Conservation (phyloP, 2,797 vertebrate genomes). For the Channallabes apus region DNA sequence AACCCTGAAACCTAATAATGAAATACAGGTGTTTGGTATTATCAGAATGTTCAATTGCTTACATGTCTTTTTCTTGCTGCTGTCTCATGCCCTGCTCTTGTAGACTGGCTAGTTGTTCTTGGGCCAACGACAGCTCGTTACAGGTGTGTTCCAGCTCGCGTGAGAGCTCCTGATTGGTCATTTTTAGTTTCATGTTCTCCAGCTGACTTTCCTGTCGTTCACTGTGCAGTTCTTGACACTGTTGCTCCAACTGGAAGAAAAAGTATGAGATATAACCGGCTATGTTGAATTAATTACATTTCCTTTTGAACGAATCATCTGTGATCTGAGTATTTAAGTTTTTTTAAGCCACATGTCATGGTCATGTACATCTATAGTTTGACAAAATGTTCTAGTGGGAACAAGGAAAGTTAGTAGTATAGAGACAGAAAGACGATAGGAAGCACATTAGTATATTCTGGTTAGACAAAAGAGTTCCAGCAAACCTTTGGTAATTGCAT, state of each 20-base stretch:
- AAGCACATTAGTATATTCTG: too few species aligned
- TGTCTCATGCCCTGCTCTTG: conserved; percentile 81
- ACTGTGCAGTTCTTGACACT: conserved; percentile 80
- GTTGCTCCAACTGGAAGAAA: conserved; percentile 78
- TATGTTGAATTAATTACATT: neutral
- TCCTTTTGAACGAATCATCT: too few species aligned
- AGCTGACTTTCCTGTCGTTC: conserved; percentile 83
- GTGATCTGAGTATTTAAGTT: too few species aligned
- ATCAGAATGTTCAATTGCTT: conserved; percentile 51
- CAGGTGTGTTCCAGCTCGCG: conserved; percentile 79
- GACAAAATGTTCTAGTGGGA: too few species aligned
- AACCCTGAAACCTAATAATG: neutral
- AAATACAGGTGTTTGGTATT: neutral
- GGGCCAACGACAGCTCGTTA: conserved; percentile 79
- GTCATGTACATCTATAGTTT: neutral
- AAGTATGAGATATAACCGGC: neutral
- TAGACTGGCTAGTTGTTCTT: conserved; percentile 82
- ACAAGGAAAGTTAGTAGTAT: too few species aligned
- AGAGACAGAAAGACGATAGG: too few species aligned
- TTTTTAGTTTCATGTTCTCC: conserved; percentile 88
- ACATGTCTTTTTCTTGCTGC: conserved; percentile 89
- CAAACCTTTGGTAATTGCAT: too few species aligned
- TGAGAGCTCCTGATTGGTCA: conserved; percentile 85
- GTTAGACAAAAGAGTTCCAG: too few species aligned
- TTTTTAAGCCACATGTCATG: too few species aligned